Base-by-base conservation (phyloP, 2,113 vertebrate genomes). In the Peucedramus taeniatus region DNA sequence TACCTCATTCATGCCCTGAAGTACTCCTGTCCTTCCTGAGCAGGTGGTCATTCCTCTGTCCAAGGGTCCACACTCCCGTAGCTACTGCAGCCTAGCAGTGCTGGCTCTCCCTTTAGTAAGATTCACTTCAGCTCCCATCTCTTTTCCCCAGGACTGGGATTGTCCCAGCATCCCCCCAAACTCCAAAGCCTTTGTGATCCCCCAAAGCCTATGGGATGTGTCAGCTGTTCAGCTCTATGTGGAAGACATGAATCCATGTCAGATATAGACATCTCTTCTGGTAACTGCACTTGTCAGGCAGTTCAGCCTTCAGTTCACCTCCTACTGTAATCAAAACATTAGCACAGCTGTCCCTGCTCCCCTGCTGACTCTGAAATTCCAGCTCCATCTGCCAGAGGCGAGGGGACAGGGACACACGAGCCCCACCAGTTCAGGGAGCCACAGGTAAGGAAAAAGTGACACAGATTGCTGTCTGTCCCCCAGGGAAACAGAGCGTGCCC, bases 1-100 rank as follows among this genome's bases (percentile, higher is more conserved):
- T 12, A 33, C 8, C 80, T 64, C 40, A 10, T 39, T 21, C 0
- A 0, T 2, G 4, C 33, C 23, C 20, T 1, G 0, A 28, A 28
- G 28, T 3, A 11, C 42, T 21, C 5, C 39, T 7, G 27, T 24
- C 31, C 60, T 8, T 27, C 11, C n/a, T 3, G 19, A 72, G 53
- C 59, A 33, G 78, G 15, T 3, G 13, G 13, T 20, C 24, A 7
- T 5, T 56, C 37, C 76, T 26, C 22, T 7, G 35, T 19, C 40
- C 18, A 0, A n/a, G n/a, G 28, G 19, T 27, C 3, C 4, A n/a
- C 5, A 15, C 65, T 35, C 6, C 75, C 15, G 4, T 8, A 26
- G 10, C 37, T 10, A 7, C 4, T 42, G 37, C 45, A 83, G 72
- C 60, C 19, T 33, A 44, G 22, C 31, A 35, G 16, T 2, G 44